Evolutionary conservation across 2,797 vertebrate genomes (phyloP), one percentile per base, ranked within the genome.

Genomic region (Siniperca undulata): DNA sequence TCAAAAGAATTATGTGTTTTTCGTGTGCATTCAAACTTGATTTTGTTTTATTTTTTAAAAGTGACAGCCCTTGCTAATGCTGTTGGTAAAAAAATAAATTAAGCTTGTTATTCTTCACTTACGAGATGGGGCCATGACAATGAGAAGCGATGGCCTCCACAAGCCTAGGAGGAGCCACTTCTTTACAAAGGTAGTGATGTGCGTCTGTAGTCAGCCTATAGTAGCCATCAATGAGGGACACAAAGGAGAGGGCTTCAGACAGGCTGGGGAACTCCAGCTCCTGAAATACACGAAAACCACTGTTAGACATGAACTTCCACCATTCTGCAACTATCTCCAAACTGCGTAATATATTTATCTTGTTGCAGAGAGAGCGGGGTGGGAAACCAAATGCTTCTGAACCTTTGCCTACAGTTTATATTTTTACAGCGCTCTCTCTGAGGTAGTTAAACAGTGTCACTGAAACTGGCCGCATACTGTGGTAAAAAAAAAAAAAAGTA

Each of bases 111-210:
- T 12, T 50, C 2, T 69, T 74, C 53, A 93, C 98, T 98, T 93
- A 99, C 99, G 97, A 97, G 94, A 99, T 96, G 61, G 99, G 97
- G 19, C 99, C 98, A 27, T 99, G 97, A 91, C 98, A 99, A 84
- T 97, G 97, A 89, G 96, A 97, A 60, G 97, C 92, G 78, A 97
- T 97, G 85, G 96, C 95, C 92, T 98, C 97, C 91, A 99, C 95
- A 2, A 99, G 95, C 84, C 96, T 93, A 11, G 98, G 98, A 82
- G 99, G 96, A 20, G 96, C 98, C 75, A 99, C 98, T 94, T 99
- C 98, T 94, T 98, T 99, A 91, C 98, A 99, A 85, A 99, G 97
- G 90, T 97, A 99, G 94, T 99, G 98, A 92, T 99, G 98, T 36
- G 97, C 96, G 70, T 99, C 98, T 0, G 97, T 95, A 7, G 97